phyloP scores from a whole-genome alignment of 1,140 invertebrate species.

The Dryas iulia region DNA sequence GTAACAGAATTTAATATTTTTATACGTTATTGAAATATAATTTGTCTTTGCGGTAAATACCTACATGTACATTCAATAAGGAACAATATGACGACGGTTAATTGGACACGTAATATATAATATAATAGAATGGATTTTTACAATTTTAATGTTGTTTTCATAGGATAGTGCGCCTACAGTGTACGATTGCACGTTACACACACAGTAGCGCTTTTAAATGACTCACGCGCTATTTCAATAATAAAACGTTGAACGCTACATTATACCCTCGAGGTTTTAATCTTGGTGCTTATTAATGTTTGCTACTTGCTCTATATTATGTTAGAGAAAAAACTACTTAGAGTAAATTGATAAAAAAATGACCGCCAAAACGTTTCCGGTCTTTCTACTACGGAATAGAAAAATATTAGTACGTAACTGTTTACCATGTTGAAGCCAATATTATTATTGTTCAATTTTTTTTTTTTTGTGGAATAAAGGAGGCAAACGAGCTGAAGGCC shows the following conservation, averaged over 20 bases:
- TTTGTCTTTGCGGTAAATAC: background rate
- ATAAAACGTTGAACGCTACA: slow-evolving; percentile 12
- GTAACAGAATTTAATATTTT: background rate
- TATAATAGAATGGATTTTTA: background rate
- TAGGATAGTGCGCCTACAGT: background rate
- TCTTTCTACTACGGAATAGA: slow-evolving; percentile 9
- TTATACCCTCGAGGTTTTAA: slow-evolving; percentile 29
- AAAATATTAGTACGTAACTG: background rate
- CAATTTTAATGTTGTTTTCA: background rate
- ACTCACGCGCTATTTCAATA: slow-evolving; percentile 21
- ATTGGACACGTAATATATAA: background rate
- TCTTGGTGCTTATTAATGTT: slow-evolving; percentile 36
- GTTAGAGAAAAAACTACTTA: slow-evolving; percentile 8
- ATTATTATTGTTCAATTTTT: too few species aligned
- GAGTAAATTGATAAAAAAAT: slow-evolving; percentile 3
- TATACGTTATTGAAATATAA: background rate
- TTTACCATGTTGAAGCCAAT: background rate
- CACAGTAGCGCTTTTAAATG: slow-evolving; percentile 5
- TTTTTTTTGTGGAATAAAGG: too few species aligned
- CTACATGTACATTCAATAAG: background rate
- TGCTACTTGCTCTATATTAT: slow-evolving; percentile 25
- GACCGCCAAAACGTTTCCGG: slow-evolving; percentile 25
- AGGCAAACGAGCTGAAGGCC: too few species aligned
- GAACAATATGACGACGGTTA: background rate
- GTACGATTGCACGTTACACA: slow-evolving; percentile 1